phyloP scores from a whole-genome alignment of 2,888 invertebrate species.

The Drosophila maculinotata region DNA sequence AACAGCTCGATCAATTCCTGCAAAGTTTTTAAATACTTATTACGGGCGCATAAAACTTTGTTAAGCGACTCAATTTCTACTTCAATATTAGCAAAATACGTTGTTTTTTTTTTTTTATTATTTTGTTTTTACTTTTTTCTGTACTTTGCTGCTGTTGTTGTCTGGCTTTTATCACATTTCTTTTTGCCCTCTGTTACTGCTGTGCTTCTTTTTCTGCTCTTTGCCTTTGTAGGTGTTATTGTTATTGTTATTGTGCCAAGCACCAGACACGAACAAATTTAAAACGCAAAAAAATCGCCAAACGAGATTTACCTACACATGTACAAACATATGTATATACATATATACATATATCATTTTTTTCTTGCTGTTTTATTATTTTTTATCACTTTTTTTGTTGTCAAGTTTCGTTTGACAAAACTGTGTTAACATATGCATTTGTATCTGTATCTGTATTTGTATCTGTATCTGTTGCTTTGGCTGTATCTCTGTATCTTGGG shows the following conservation, averaged over 20 bases:
- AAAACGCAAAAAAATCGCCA: conserved; percentile 54
- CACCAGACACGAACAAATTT: conserved; percentile 55
- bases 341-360: conserved; percentile 11
- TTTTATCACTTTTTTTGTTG: conserved; percentile 19
- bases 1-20: conserved; percentile 1
- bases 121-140: conserved; percentile 2
- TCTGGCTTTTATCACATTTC: conserved; percentile 45
- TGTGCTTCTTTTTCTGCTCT: conserved; percentile 22
- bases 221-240: conserved; percentile 42
- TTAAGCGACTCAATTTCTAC: conserved; percentile 34
- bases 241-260: conserved; percentile 57
- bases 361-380: conserved; percentile 8
- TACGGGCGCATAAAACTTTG: conserved; percentile 30
- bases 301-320: conserved; percentile 68
- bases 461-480: too few species aligned
- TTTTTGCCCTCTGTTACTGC: conserved; percentile 17
- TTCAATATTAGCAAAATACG: conserved; percentile 25
- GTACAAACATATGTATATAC: not conserved
- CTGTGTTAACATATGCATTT: conserved; percentile 18
- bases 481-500: conserved; percentile 3
- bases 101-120: conserved; percentile 1
- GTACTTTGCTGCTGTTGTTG: conserved; percentile 8
- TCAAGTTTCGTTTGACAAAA: conserved; percentile 56
- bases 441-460: conserved; percentile 14
- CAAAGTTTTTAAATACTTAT: conserved; percentile 33